Conservation (phyloP, 1,140 invertebrate species). For the Leguminivora glycinivorella region DNA sequence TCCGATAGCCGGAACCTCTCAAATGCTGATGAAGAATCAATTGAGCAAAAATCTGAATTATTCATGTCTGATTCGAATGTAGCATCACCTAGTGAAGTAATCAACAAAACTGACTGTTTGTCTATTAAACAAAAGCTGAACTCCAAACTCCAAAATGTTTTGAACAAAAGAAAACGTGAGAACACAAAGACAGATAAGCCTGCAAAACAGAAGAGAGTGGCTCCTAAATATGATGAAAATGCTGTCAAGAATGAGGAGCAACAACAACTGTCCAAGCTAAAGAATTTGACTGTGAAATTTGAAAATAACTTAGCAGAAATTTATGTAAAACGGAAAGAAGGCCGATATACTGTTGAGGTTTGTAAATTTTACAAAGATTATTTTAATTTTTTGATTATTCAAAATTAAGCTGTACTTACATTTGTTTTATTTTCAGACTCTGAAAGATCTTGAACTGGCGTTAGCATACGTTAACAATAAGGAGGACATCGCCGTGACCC, state of each 20-base stretch:
- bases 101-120: constrained; percentile 69
- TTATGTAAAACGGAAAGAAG: constrained; percentile 52
- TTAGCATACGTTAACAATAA: constrained; percentile 51
- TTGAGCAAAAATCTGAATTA: constrained; percentile 39
- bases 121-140: constrained; percentile 73
- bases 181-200: constrained; percentile 60
- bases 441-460: constrained; percentile 61
- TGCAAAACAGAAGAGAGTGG: constrained; percentile 59
- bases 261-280: constrained; percentile 38
- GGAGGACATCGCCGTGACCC: constrained; percentile 60
- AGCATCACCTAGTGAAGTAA: constrained; percentile 48
- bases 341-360: constrained; percentile 59
- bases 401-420: not conserved
- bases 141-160: constrained; percentile 61
- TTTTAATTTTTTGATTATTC: constrained; percentile 23
- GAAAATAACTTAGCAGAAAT: constrained; percentile 63
- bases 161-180: constrained; percentile 71
- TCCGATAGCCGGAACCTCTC: constrained; percentile 36
- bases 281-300: constrained; percentile 58
- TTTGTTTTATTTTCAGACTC: constrained; percentile 48
- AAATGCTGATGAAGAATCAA: constrained; percentile 29
- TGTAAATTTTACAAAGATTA: constrained; percentile 32
- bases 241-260: constrained; percentile 34
- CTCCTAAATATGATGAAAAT: constrained; percentile 37
- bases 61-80: constrained; percentile 50